These are phyloP conservation scores for Pongo abelii DNA, from an alignment of 2,113 vertebrate genomes.

Conservation along the genomic window DNA sequence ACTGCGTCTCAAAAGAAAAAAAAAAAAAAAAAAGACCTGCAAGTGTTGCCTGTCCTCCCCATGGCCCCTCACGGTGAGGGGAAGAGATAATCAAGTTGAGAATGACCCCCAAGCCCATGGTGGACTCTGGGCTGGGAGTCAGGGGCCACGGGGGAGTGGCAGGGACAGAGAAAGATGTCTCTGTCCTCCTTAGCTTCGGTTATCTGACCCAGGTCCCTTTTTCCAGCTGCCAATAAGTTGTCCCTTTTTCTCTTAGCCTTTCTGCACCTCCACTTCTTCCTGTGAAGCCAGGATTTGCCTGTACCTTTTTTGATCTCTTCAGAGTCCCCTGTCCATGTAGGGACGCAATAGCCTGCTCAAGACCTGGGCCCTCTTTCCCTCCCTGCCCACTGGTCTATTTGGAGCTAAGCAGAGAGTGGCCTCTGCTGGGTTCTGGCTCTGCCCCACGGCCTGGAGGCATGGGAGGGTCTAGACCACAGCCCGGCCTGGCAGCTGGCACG, in stretches of 20 bases:
- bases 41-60: neutral
- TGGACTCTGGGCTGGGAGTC: neutral
- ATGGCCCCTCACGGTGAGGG: neutral
- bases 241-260: neutral
- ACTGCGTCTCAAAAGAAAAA: too few relatives aligned
- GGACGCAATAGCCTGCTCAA: neutral
- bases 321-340: neutral
- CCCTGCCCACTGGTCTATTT: neutral
- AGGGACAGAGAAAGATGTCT: neutral
- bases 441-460: slow-evolving; percentile 20
- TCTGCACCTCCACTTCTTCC: neutral
- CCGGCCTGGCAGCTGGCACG: neutral
- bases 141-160: neutral
- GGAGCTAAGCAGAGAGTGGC: neutral
- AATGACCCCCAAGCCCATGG: neutral
- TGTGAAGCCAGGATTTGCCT: neutral
- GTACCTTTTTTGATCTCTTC: neutral
- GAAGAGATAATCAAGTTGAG: neutral
- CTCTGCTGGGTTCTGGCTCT: neutral
- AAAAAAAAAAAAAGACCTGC: neutral
- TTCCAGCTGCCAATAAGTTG: neutral
- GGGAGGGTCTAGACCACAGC: slow-evolving; percentile 51
- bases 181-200: too few relatives aligned
- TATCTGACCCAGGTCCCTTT: neutral
- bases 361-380: neutral